Percentiles rank a stretch among this genome's conserved stretches.
Evolutionary conservation across 2,113 vertebrate species (phyloP).

Genomic region (Vireo altiloquus): DNA sequence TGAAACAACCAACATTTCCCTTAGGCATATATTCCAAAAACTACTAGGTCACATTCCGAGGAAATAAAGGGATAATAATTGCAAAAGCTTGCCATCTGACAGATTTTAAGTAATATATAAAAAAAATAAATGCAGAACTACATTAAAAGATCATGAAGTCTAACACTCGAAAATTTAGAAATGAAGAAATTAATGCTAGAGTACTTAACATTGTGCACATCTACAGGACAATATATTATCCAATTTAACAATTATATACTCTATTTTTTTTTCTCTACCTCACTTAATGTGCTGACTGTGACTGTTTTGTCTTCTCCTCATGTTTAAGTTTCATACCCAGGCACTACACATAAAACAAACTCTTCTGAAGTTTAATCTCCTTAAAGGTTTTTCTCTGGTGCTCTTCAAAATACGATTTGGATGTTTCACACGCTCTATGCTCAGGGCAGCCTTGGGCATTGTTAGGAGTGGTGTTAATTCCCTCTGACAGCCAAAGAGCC

Average conservation of each 20-base stretch:
- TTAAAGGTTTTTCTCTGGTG: background rate
- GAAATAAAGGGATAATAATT: background rate
- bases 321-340: background rate
- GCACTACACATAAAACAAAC: background rate
- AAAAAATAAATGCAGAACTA: background rate
- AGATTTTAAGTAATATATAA: background rate
- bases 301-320: background rate
- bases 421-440: background rate
- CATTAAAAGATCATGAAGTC: background rate
- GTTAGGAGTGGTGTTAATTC: background rate
- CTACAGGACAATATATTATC: background rate
- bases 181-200: background rate
- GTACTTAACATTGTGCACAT: background rate
- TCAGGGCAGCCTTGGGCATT: background rate
- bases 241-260: background rate
- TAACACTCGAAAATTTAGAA: background rate
- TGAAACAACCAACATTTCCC: background rate
- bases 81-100: background rate
- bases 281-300: background rate
- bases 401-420: background rate
- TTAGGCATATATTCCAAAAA: background rate
- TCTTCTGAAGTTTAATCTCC: background rate
- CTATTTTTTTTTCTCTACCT: background rate
- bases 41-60: background rate
- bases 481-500: background rate